Conservation (phyloP, 1,140 invertebrate genomes). For the Pentalonia nigronervosa region DNA sequence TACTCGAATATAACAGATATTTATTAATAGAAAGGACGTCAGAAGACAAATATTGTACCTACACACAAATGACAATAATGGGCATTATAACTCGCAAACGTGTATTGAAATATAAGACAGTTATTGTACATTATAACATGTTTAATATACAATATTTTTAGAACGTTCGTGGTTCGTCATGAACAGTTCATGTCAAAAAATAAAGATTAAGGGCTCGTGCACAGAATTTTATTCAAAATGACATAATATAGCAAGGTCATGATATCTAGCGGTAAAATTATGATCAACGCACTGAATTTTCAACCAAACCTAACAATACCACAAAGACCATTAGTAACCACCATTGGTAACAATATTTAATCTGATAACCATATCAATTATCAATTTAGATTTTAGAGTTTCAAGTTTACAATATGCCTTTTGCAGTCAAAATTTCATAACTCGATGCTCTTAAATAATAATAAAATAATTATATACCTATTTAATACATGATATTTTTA, state of each 20-base stretch:
- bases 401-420: no score
- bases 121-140: not conserved
- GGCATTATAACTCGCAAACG: not conserved
- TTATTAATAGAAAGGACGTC: conserved; percentile 20
- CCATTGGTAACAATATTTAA: not conserved
- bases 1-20: not conserved
- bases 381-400: not conserved
- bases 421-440: no score
- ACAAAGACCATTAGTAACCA: not conserved
- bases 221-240: not conserved
- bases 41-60: not conserved
- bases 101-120: not conserved
- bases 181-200: not conserved
- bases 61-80: not conserved
- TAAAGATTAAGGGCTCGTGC: not conserved
- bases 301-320: not conserved
- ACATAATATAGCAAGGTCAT: not conserved
- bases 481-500: not conserved
- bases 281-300: not conserved
- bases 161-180: not conserved
- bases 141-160: not conserved
- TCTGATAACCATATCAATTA: conserved; percentile 1
- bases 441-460: not conserved
- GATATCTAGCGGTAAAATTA: not conserved
- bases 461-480: not conserved